Conservation (phyloP, 1,140 invertebrate genomes). For the Pollicipes pollicipes region DNA sequence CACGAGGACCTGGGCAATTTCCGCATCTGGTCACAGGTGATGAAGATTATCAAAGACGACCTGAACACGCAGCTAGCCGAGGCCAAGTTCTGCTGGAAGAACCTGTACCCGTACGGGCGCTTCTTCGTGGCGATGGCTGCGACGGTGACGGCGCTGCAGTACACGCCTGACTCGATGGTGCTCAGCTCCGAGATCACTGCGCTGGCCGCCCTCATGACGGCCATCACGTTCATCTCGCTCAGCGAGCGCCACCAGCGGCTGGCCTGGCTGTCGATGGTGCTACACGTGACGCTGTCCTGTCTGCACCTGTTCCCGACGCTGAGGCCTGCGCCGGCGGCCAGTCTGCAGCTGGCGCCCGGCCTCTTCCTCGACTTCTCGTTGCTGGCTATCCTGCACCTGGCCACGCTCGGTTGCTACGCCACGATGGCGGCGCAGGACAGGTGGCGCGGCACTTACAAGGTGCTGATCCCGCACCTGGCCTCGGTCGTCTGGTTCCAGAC, state of each 20-base stretch:
- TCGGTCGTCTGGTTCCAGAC: conserved; percentile 72
- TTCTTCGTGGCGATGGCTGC: conserved; percentile 54
- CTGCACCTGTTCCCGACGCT: conserved; percentile 70
- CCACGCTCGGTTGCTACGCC: conserved; percentile 51
- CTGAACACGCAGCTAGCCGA: conserved; percentile 57
- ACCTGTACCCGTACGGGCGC: conserved; percentile 54
- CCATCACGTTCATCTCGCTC: conserved; percentile 52
- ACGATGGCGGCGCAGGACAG: conserved; percentile 48
- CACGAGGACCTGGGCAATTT: conserved; percentile 54
- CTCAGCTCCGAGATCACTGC: conserved; percentile 65
- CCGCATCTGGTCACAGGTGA: conserved; percentile 50
- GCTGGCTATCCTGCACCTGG: conserved; percentile 45
- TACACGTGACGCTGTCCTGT: conserved; percentile 55
- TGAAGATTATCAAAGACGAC: conserved; percentile 25
- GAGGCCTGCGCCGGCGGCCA: conserved; percentile 23
- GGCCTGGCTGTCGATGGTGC: conserved; percentile 52
- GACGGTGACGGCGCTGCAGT: conserved; percentile 53
- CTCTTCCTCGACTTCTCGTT: neutral
- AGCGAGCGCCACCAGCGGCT: conserved; percentile 45
- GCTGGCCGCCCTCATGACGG: conserved; percentile 46
- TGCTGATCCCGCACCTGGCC: conserved; percentile 62
- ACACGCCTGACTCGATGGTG: conserved; percentile 54
- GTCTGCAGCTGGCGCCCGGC: neutral
- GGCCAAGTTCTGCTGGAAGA: conserved; percentile 59
- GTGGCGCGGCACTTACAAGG: conserved; percentile 58